Conservation (phyloP, 92 coral and sea anemone species). For the Phenganax stokvisi region DNA sequence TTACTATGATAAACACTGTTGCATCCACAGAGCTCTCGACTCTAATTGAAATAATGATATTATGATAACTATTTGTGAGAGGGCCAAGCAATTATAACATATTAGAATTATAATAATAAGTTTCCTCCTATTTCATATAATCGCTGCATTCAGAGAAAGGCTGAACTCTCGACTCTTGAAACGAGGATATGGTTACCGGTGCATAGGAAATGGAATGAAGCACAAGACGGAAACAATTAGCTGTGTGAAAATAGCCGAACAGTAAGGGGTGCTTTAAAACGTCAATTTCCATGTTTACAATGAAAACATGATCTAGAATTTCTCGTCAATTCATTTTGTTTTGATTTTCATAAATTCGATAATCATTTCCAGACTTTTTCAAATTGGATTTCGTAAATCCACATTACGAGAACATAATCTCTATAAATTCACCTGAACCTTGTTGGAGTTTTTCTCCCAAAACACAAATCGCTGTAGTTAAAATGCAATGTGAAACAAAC, state of each 20-base stretch:
- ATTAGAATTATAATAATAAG: not conserved
- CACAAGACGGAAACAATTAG: conserved; percentile 3
- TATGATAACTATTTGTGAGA: not conserved
- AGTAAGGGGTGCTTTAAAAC: conserved; percentile 7
- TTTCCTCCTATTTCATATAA: not conserved
- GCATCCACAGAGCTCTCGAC: too few species aligned
- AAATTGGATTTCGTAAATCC: conserved; percentile 3
- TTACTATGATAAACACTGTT: too few species aligned
- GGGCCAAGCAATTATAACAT: not conserved
- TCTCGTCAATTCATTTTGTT: not conserved
- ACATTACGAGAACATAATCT: not conserved
- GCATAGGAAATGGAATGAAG: not conserved
- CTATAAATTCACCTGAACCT: not conserved
- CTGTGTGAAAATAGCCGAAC: conserved; percentile 14
- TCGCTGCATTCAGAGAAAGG: not conserved
- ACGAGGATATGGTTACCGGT: not conserved
- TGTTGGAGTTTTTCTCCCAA: not conserved
- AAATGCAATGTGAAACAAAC: not conserved
- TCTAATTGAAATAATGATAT: not conserved
- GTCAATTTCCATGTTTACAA: conserved; percentile 12
- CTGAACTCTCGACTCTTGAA: not conserved
- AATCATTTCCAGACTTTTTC: conserved; percentile 9
- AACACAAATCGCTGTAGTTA: not conserved
- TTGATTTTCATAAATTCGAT: conserved; percentile 7
- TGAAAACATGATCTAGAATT: not conserved